These are phyloP conservation scores for Mus pahari DNA, from an alignment of 2,113 vertebrate species.

Conservation along the genomic window DNA sequence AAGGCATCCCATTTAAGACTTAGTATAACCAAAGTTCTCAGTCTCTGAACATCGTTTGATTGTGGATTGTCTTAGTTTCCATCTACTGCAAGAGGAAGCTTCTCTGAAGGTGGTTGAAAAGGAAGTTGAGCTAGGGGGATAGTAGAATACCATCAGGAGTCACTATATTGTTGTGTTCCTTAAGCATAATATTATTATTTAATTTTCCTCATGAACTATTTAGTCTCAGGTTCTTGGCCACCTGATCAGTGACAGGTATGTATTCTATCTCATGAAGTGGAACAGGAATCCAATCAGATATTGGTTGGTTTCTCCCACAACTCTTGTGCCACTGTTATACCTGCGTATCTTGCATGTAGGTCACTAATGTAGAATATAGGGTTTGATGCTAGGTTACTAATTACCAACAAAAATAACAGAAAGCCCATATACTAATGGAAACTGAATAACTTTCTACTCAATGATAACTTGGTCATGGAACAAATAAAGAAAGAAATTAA, in stretches of 20 bases:
- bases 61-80: not conserved
- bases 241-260: not conserved
- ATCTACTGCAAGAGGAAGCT: not conserved
- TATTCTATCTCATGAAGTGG: too few relatives aligned
- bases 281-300: not conserved
- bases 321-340: not conserved
- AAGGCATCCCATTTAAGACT: not conserved
- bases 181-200: not conserved
- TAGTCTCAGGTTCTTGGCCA: not conserved
- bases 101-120: not conserved
- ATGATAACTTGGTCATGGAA: too few relatives aligned
- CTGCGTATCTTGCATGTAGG: not conserved
- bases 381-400: not conserved
- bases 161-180: not conserved
- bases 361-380: not conserved
- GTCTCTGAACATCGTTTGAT: not conserved
- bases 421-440: too few relatives aligned
- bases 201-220: not conserved
- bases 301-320: not conserved
- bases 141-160: not conserved
- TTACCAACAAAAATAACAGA: too few relatives aligned
- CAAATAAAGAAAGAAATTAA: too few relatives aligned
- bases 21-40: not conserved
- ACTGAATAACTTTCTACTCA: too few relatives aligned
- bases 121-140: not conserved